Percentiles rank a stretch among this genome's conserved stretches.
Conservation (phyloP, 2,113 vertebrate genomes). For the Siniperca knerii region DNA sequence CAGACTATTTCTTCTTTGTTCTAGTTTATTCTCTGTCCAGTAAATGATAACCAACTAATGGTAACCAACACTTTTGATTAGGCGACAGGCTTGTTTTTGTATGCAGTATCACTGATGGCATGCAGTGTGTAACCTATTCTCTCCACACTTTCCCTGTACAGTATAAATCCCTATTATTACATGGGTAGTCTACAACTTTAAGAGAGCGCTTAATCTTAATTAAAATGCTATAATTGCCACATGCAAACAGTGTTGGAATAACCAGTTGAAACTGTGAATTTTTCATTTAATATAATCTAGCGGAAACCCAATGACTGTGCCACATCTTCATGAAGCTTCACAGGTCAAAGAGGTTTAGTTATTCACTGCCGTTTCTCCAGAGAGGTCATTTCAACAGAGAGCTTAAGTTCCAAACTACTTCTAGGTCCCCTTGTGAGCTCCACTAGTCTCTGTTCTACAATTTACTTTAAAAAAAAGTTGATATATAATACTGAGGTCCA, state of each 20-base stretch:
- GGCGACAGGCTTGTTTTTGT: background rate
- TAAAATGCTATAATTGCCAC: background rate
- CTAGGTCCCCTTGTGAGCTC: background rate
- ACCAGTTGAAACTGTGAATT: background rate
- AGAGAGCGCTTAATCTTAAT: background rate
- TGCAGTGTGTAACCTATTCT: background rate
- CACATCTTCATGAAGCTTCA: background rate
- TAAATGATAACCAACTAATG: background rate
- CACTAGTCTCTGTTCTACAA: background rate
- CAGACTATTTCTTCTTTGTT: background rate
- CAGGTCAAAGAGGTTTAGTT: background rate
- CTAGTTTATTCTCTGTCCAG: background rate
- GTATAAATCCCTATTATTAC: background rate
- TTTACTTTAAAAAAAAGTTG: background rate
- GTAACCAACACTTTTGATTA: slow-evolving; percentile 10
- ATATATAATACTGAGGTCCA: background rate
- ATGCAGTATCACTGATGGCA: slow-evolving; percentile 7
- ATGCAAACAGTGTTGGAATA: background rate
- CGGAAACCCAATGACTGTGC: background rate
- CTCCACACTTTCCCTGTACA: background rate
- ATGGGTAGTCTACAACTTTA: background rate
- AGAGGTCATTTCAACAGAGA: background rate
- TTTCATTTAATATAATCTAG: background rate
- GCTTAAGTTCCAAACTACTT: background rate
- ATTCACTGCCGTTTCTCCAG: background rate